phyloP scores from a whole-genome alignment of 2,797 vertebrate species.

The Myotis pilosus region DNA sequence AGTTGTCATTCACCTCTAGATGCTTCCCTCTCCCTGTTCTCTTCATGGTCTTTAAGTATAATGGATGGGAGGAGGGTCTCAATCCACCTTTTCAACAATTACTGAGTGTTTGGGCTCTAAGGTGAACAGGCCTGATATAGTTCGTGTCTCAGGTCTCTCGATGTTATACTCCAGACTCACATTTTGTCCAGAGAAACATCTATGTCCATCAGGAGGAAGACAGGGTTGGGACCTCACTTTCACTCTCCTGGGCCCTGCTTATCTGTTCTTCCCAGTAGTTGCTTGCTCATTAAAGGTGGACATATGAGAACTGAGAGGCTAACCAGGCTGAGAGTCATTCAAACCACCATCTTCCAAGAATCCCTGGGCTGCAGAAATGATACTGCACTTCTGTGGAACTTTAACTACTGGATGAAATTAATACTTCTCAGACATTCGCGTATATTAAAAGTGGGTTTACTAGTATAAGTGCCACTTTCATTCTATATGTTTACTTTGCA shows the following conservation, averaged over 20 bases:
- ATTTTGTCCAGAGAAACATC: background rate
- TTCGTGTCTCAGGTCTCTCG: background rate
- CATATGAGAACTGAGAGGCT: background rate
- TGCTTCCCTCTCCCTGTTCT: background rate
- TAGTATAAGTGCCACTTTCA: background rate
- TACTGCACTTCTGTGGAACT: background rate
- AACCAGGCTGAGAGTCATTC: background rate
- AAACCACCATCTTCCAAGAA: background rate
- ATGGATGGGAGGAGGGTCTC: background rate
- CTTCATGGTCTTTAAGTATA: background rate
- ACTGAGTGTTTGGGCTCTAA: background rate
- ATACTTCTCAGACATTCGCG: background rate
- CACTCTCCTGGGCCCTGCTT: rapidly evolving
- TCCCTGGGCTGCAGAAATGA: background rate
- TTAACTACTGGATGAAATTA: background rate
- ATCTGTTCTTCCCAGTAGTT: background rate
- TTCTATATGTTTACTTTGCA: background rate
- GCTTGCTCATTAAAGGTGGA: background rate
- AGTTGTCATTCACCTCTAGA: background rate
- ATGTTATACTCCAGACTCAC: background rate
- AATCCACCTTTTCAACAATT: background rate
- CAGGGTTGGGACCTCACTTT: background rate
- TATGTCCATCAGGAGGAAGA: background rate
- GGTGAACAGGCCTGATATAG: background rate
- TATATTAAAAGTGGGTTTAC: background rate